Evolutionary conservation across 2,797 vertebrate genomes (phyloP).

Genomic region (Lateolabrax maculatus): DNA sequence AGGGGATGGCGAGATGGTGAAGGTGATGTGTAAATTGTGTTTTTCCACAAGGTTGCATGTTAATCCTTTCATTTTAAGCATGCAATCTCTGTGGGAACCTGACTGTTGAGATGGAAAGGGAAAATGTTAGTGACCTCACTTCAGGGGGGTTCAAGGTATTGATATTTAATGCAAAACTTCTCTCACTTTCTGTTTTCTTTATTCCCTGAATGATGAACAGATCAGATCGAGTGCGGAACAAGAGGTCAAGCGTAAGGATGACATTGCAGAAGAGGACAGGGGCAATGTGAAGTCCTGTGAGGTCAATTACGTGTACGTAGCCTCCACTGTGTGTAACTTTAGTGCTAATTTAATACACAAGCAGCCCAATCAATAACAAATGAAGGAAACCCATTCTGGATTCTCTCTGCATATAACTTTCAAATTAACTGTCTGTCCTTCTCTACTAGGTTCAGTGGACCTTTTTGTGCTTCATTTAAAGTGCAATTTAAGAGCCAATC

Average conservation of each 20-base stretch:
- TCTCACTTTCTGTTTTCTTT: background rate
- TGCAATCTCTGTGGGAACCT: constrained; percentile 45
- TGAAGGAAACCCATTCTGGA: background rate
- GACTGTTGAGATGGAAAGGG: constrained; percentile 24
- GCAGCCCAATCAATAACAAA: constrained; percentile 7
- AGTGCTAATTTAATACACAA: constrained; percentile 2
- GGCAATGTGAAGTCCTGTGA: constrained; percentile 97
- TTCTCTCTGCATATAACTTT: constrained; percentile 17
- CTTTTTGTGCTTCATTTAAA: constrained; percentile 24
- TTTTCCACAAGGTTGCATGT: constrained; percentile 55
- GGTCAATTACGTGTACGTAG: constrained; percentile 97
- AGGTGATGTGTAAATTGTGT: constrained; percentile 86
- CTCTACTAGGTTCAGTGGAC: background rate
- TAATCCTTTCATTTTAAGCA: constrained; percentile 55
- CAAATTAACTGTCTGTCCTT: background rate
- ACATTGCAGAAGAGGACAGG: constrained; percentile 95
- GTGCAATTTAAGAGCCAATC: constrained; percentile 1
- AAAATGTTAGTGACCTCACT: constrained; percentile 47
- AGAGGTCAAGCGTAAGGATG: constrained; percentile 92
- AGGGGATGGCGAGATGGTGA: constrained; percentile 95
- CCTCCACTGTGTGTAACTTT: constrained; percentile 3
- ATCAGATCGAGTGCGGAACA: constrained; percentile 92
- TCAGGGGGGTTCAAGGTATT: constrained; percentile 43
- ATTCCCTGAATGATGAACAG: constrained; percentile 74
- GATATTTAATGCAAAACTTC: constrained; percentile 44